Evolutionary conservation across 1,140 invertebrate genomes (phyloP).

Genomic region (Oppia nitens): DNA sequence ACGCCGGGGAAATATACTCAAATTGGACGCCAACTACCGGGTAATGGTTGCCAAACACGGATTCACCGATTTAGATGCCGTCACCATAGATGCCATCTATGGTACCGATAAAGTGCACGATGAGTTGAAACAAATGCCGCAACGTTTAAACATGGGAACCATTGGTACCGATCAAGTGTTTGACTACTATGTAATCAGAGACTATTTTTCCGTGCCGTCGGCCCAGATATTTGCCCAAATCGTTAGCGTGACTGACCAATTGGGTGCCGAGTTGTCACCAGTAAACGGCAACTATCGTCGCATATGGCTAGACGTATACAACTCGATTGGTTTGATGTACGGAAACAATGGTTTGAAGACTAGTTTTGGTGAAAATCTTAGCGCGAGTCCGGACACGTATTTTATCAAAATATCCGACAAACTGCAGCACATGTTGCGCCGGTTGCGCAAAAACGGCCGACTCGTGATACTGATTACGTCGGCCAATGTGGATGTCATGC

Average conservation of each 20-base stretch:
- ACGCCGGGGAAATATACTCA: conserved; percentile 49
- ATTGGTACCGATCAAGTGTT: conserved; percentile 36
- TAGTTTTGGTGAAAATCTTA: conserved; percentile 28
- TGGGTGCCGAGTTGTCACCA: conserved; percentile 28
- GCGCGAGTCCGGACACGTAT: conserved; percentile 40
- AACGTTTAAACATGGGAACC: conserved; percentile 35
- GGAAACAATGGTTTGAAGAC: conserved; percentile 39
- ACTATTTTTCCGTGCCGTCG: conserved; percentile 56
- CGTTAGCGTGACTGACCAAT: conserved; percentile 45
- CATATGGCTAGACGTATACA: conserved; percentile 47
- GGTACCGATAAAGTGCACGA: neutral
- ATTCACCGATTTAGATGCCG: conserved; percentile 35
- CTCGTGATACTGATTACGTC: conserved; percentile 52
- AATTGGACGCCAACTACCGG: conserved; percentile 39
- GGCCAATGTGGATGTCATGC: conserved; percentile 51
- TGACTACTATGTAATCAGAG: conserved; percentile 46
- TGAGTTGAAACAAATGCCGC: neutral
- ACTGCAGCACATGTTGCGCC: conserved; percentile 44
- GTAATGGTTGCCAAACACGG: conserved; percentile 52
- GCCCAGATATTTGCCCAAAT: conserved; percentile 48
- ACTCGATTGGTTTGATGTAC: conserved; percentile 43
- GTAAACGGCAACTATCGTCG: conserved; percentile 35
- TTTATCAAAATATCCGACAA: conserved; percentile 39
- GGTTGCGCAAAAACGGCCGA: conserved; percentile 37
- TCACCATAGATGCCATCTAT: neutral